Base-by-base conservation (phyloP, 2,797 vertebrate genomes). In the Diceros bicornis region DNA sequence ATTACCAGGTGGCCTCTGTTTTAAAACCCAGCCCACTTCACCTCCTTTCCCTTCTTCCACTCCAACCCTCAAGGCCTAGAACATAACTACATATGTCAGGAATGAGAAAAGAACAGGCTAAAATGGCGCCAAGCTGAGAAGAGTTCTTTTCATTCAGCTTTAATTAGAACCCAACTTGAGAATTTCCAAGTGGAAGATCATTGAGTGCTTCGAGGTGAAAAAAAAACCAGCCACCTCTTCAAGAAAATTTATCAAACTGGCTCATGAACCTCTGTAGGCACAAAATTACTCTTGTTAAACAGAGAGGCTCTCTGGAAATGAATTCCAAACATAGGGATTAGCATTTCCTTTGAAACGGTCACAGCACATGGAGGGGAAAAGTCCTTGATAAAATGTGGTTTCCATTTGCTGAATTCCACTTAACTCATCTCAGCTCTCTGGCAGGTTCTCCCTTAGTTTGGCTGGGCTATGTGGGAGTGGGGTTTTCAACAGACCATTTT, bases 211-310 rank as follows among this genome's bases (percentile, higher is more conserved):
- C 59, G 74, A 96, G 93, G 96, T 93, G 61, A 1, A 41, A 25
- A 83, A 25, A 83, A 77, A 74, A 72, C 34, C 71, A 62, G 17
- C 25, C 27, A 87, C 23, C 27, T 92, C 94, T 93, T 96, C 57
- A 95, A 97, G 27, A 97, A 75, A 95, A 97, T 93, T 84, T 91
- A 91, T 97, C 88, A 87, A 93, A 93, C 91, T 91, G 86, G 78
- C 81, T 96, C 69, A 66, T 84, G 55, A 94, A 88, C 82, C 55
- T 84, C 81, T 97, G 61, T 93, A 69, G 89, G 52, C n/a, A 94
- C 41, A 91, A 89, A 95, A 94, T 78, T 59, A 91, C 47, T 89
- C 86, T 94, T 97, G 78, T 84, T 87, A 95, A 97, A 95, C 88
- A 95, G 78, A 95, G 29, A 89, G 34, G 16, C n/a, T 95, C 61